Base-by-base conservation (phyloP, 1,140 invertebrate genomes). In the Polypedilum vanderplanki region DNA sequence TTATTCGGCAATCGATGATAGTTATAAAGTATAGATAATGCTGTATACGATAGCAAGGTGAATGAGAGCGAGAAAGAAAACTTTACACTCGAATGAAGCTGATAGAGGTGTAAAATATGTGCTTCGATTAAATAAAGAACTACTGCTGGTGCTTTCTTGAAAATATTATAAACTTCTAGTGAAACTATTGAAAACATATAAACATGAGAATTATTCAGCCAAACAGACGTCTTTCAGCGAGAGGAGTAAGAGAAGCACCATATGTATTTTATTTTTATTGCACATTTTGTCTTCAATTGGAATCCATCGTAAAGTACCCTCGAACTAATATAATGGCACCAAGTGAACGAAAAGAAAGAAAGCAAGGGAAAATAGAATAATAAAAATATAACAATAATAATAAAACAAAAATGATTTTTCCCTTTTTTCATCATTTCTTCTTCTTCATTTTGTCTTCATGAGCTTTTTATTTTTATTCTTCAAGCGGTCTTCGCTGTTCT, bases 181-280 rank as follows among this genome's bases (percentile, higher is more conserved):
- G 8, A 18, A 70, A 22, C 65, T 70, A 70, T 70, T 70, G 65
- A 18, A 70, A 70, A 70, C 8, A 18, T 70, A 70, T 70, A 70
- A 70, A 70, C 65, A 70, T 70, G 17, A 70, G 18, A 70, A 22
- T 18, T 70, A 70, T 70, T 22, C 65, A 70, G 65, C 17, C 65
- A 70, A 70, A 18, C 65, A 70, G 65, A 70, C 17, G 65, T 10
- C 20, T 70, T 70, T 18, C 8, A 18, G 7, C n/a, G 10, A 17
- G 7, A n/a, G 65, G n/a, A n/a, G n/a, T n/a, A 15, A 57, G n/a
- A n/a, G n/a, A 20, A 70, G 17, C 65, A 70, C 65, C 65, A 70
- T 70, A 70, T 70, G 65, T 18, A 70, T 70, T 70, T 70, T 70
- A 70, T 70, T 70, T 57, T 70, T 70, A 70, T 70, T 70, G 65